These are phyloP conservation scores for Phaethon lepturus DNA, from an alignment of 2,113 vertebrate species.

Conservation along the genomic window DNA sequence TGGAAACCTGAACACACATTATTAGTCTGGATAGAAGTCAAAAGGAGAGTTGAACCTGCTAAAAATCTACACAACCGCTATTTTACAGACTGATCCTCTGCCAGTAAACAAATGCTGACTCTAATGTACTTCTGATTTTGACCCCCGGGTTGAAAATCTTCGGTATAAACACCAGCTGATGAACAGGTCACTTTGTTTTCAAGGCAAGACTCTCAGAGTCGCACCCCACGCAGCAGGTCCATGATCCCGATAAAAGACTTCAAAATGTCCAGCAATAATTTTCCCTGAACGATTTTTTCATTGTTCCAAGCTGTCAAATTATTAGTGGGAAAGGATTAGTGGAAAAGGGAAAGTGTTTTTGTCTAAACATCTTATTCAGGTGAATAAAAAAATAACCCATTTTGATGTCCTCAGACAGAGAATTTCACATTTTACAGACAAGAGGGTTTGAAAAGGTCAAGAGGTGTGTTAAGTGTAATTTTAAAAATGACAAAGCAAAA, in stretches of 20 bases:
- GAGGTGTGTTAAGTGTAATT: not conserved
- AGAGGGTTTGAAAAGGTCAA: not conserved
- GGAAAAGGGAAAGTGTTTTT: not conserved
- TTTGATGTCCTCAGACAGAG: not conserved
- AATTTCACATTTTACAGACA: not conserved
- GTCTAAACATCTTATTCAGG: not conserved
- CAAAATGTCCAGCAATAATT: conserved; percentile 50
- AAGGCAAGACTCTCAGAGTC: not conserved
- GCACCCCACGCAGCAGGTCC: conserved; percentile 34
- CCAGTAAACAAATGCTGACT: conserved; percentile 44
- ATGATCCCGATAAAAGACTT: conserved; percentile 49
- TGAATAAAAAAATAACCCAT: not conserved
- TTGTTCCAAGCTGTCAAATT: conserved; percentile 30
- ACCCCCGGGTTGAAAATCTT: conserved; percentile 52
- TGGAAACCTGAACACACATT: conserved; percentile 4
- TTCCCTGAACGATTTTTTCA: conserved; percentile 47
- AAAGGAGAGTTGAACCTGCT: conserved; percentile 32
- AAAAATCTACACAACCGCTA: not conserved
- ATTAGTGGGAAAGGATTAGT: conserved; percentile 34
- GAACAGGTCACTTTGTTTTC: conserved; percentile 43
- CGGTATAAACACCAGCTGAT: conserved; percentile 48
- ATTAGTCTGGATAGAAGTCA: conserved; percentile 37
- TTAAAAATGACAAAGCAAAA: not conserved
- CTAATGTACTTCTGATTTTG: conserved; percentile 55
- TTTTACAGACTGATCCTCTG: conserved; percentile 45